These are phyloP conservation scores for Cnemophilus loriae DNA, from an alignment of 2,113 vertebrate genomes.

Conservation along the genomic window DNA sequence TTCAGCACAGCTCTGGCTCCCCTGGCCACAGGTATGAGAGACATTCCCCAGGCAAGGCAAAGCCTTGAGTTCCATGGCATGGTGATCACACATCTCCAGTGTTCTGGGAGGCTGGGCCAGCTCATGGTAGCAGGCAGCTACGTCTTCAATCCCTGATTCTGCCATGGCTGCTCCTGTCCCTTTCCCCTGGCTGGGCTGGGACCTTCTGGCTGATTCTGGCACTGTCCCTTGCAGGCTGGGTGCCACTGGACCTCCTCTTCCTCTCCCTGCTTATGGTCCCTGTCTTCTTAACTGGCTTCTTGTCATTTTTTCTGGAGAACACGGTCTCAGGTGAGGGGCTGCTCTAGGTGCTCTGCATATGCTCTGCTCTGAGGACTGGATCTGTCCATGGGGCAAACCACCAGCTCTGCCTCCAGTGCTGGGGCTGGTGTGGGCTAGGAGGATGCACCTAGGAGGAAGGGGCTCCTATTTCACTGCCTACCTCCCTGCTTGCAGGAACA, in stretches of 20 bases:
- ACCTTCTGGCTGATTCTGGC: not conserved
- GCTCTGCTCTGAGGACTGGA: not conserved
- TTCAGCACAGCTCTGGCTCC: slow-evolving; percentile 31
- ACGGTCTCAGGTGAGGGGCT: slow-evolving; percentile 79
- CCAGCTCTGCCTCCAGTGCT: not conserved
- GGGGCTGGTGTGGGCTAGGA: not conserved
- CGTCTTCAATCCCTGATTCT: not conserved
- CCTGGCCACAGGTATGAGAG: slow-evolving; percentile 71
- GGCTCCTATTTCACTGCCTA: not conserved
- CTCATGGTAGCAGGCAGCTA: not conserved
- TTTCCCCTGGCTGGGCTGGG: not conserved
- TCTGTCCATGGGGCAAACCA: not conserved
- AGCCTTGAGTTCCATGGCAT: not conserved
- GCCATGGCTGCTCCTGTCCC: not conserved
- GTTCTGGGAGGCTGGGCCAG: not conserved
- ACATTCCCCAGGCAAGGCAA: not conserved
- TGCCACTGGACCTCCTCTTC: slow-evolving; percentile 73
- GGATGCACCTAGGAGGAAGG: not conserved
- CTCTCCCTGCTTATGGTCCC: slow-evolving; percentile 75
- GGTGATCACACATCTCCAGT: not conserved
- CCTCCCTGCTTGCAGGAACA: slow-evolving; percentile 51
- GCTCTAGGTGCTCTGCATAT: not conserved
- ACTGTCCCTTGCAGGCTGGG: slow-evolving; percentile 66
- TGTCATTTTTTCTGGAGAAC: slow-evolving; percentile 84
- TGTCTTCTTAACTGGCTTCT: slow-evolving; percentile 77